Conservation (phyloP, 2,797 vertebrate genomes). For the Lagocephalus sceleratus region DNA sequence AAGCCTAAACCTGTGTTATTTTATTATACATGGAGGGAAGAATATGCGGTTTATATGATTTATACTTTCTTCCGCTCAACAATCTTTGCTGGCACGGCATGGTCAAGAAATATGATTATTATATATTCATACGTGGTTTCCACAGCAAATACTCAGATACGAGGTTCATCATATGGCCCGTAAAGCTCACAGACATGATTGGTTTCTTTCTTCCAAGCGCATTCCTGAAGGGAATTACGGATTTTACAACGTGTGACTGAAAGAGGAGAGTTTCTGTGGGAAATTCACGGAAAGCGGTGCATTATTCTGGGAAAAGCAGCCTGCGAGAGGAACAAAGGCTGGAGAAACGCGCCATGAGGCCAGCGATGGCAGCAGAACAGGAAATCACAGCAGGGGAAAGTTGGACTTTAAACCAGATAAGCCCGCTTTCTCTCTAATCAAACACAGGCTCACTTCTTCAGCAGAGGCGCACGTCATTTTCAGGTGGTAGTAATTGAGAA, state of each 20-base stretch:
- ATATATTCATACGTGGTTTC: no score
- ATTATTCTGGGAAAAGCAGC: conserved; percentile 13
- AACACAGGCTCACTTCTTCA: conserved; percentile 31
- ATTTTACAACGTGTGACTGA: conserved; percentile 1
- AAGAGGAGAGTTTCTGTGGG: background rate
- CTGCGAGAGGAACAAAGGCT: background rate
- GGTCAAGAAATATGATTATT: no score
- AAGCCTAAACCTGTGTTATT: background rate
- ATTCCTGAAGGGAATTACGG: background rate
- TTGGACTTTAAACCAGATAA: conserved; percentile 16
- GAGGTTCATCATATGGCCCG: background rate
- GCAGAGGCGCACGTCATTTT: conserved; percentile 29
- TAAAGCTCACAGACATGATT: background rate
- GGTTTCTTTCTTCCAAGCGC: background rate
- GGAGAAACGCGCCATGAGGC: background rate
- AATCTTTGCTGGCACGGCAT: no score
- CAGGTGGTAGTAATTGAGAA: conserved; percentile 17
- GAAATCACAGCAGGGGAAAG: conserved; percentile 18
- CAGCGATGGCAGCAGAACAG: conserved; percentile 24
- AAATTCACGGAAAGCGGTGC: conserved; percentile 1
- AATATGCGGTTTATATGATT: no score
- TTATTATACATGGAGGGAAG: no score
- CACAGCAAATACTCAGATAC: no score
- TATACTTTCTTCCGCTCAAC: no score
- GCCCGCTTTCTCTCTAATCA: conserved; percentile 36